Evolutionary conservation across 2,113 vertebrate genomes (phyloP), one percentile per base, ranked within the genome.

Genomic region (Periophthalmodon schlosseri): DNA sequence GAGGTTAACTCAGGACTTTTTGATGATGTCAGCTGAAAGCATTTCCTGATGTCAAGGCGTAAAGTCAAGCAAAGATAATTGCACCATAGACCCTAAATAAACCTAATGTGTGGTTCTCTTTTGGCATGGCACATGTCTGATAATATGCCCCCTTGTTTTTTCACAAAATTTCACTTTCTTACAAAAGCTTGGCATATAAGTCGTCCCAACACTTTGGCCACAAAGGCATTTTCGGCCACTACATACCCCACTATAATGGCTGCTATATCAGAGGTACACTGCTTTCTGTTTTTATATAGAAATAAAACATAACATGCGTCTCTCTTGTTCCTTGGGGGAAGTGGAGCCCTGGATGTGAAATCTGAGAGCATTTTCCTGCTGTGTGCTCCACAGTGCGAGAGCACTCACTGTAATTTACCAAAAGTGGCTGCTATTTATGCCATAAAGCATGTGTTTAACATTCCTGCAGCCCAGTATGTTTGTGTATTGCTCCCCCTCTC

Each of bases 381-480:
- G 91, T 87, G 85, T 85, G 82, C 89, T 92, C 88, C 82, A 85
- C 87, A 91, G 88, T 92, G 93, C 91, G 88, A 93, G 90, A 92
- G 87, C 89, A 87, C 91, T 91, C 92, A 93, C 93, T 94, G 90
- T 94, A 94, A 94, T 94, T 94, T 94, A 93, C 92, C 91, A 92
- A 94, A 93, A 93, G 92, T 91, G 90, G 90, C 93, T 93, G 89
- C 92, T 91, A 92, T 92, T 93, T 91, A 93, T 93, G 88, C 91
- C 90, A 92, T 93, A 92, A 93, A 92, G 89, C 90, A 90, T 93
- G 91, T 93, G 93, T 94, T 93, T 93, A 94, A 94, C 93, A 94
- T 93, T 94, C 93, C 91, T 90, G 71, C 89, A 87, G 84, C 88
- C 88, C 84, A 86, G 86, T 91, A 86, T 92, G 89, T 92, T 91